Evolutionary conservation across 2,797 vertebrate genomes (phyloP).

Genomic region (Crenichthys baileyi): DNA sequence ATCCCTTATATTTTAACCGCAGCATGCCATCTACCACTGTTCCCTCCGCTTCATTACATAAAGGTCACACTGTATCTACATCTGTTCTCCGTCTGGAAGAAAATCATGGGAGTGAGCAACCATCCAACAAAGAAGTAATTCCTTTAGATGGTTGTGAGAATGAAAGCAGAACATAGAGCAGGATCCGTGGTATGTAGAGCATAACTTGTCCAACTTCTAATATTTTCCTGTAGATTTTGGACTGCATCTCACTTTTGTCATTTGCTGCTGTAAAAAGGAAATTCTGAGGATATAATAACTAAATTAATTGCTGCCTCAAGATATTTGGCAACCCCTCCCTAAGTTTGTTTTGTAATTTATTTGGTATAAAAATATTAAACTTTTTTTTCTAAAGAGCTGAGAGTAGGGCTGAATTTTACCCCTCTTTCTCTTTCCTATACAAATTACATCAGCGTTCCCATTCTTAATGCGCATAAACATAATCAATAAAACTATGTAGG

Average conservation of each 20-base stretch:
- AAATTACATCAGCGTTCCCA: background rate
- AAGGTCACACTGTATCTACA: conserved; percentile 8
- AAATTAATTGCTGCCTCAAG: background rate
- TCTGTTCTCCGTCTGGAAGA: background rate
- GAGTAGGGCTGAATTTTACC: background rate
- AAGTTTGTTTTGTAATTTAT: background rate
- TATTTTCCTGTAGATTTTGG: background rate
- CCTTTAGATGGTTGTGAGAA: background rate
- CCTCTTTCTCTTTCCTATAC: background rate
- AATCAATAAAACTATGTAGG: background rate
- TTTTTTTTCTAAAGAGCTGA: background rate
- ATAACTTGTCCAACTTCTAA: background rate
- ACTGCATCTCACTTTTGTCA: background rate
- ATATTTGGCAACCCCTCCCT: background rate
- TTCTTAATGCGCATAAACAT: background rate
- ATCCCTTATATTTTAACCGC: background rate
- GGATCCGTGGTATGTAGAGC: background rate
- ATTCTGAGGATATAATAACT: background rate
- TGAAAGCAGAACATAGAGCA: background rate
- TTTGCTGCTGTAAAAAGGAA: no score
- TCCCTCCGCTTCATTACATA: conserved; percentile 7
- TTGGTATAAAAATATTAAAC: background rate
- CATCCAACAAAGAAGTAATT: background rate
- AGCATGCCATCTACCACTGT: background rate
- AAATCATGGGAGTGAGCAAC: background rate